phyloP scores from a whole-genome alignment of 2,888 invertebrate genomes.

The Deroplatys truncata region DNA sequence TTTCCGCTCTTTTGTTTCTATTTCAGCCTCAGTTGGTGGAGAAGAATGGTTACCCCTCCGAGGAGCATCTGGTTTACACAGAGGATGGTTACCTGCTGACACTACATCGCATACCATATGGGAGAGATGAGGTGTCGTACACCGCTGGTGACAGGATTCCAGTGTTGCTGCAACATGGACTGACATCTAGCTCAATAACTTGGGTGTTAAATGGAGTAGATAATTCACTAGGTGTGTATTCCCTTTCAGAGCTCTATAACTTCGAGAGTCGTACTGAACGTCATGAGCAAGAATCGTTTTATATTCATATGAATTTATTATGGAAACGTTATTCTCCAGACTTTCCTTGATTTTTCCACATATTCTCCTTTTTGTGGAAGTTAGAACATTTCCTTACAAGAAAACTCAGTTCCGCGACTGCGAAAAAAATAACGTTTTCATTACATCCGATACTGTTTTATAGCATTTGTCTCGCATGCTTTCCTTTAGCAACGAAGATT shows the following conservation, averaged over 20 bases:
- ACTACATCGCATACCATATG: background rate
- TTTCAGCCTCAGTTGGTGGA: background rate
- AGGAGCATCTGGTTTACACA: background rate
- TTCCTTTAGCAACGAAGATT: too few species aligned
- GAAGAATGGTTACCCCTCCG: background rate
- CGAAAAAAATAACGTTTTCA: too few species aligned
- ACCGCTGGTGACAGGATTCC: constrained; percentile 39
- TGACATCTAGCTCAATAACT: constrained; percentile 71
- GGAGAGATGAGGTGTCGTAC: background rate
- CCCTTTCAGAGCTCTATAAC: background rate
- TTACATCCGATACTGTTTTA: too few species aligned
- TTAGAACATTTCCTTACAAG: too few species aligned
- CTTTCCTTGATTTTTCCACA: too few species aligned
- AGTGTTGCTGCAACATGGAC: constrained; percentile 74
- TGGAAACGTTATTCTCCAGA: too few species aligned
- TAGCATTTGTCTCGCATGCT: too few species aligned
- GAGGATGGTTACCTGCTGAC: background rate
- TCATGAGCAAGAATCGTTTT: too few species aligned
- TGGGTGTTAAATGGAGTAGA: constrained; percentile 68
- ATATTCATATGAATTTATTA: too few species aligned
- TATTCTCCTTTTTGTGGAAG: too few species aligned
- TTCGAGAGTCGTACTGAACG: too few species aligned
- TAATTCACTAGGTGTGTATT: constrained; percentile 52
- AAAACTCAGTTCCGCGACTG: too few species aligned
- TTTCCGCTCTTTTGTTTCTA: background rate